Evolutionary conservation across 1,140 invertebrate genomes (phyloP), one percentile per base, ranked within the genome.

Genomic region (Formica selysi): DNA sequence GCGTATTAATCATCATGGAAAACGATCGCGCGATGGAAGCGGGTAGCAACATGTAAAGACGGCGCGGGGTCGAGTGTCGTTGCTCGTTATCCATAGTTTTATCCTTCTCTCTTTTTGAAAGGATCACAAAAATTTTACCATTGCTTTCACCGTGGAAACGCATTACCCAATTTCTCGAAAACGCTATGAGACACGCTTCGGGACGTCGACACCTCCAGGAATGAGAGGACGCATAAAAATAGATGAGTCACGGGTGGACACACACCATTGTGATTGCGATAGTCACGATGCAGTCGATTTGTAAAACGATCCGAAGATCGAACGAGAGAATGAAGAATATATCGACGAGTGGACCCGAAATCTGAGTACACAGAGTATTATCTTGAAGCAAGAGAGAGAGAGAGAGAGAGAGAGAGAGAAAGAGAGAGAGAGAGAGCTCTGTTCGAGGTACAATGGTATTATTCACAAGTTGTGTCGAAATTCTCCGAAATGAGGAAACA

Each of bases 1-100:
- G 61, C 74, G 79, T 91, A 92, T 92, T 92, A 92, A 92, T 92
- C 91, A 91, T 91, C 91, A 61, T 62, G 86, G 84, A 92, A 91
- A 81, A 90, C 88, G 74, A 67, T 76, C 76, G 61, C 65, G 87
- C 19, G 5, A 59, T 76, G 32, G 22, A 38, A 67, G 26, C 61
- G 64, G 44, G 26, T 48, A 61, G 44, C 59, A 36, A 61, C 73
- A 65, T 85, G 61, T 85, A 85, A 85, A 85, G 51, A 3, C 26
- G 36, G 29, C 64, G n/a, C 5, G 13, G 6, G 65, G 36, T 48
- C 3, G 44, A 48, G 65, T 29, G 76, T 76, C 76, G 73, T 88
- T 86, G 79, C 68, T 81, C 54, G 87, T 89, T 85, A 89, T 80
- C 87, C 83, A 13, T 76, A 36, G 87, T 86, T 89, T 89, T 74